phyloP scores from a whole-genome alignment of 2,888 invertebrate species.

The Netelia inedita region DNA sequence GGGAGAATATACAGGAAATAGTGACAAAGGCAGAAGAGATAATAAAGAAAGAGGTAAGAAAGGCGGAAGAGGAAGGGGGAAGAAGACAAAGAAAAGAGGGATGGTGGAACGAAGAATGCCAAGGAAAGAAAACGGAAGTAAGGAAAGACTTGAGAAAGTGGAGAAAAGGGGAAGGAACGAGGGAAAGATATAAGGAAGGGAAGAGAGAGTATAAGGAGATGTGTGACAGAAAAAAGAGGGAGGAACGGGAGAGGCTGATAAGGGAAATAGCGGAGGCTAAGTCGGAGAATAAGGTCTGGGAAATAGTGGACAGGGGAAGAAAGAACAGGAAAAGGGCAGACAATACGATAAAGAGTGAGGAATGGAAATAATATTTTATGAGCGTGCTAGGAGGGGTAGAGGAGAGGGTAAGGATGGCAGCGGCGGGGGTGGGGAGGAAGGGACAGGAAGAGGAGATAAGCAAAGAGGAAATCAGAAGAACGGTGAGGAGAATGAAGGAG shows the following conservation, averaged over 20 bases:
- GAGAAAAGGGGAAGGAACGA: background rate
- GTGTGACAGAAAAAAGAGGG: no score
- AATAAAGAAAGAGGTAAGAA: background rate
- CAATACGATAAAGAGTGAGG: background rate
- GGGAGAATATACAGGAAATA: background rate
- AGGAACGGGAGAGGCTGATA: slow-evolving; percentile 1
- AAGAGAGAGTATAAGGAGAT: no score
- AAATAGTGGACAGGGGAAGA: slow-evolving; percentile 9
- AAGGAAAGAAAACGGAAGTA: slow-evolving; percentile 15
- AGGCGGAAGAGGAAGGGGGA: slow-evolving; percentile 22
- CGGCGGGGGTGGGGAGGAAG: background rate
- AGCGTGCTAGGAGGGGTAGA: slow-evolving; percentile 3
- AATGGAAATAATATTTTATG: slow-evolving; percentile 27
- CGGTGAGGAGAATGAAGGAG: background rate
- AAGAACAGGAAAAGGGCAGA: slow-evolving; percentile 3
- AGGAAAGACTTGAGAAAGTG: slow-evolving; percentile 12
- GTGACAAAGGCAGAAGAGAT: background rate
- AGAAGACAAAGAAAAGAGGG: slow-evolving; percentile 25
- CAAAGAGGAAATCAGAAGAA: background rate
- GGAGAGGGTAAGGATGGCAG: background rate
- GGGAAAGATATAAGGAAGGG: background rate
- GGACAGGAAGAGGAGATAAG: slow-evolving; percentile 5
- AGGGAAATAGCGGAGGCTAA: slow-evolving; percentile 30
- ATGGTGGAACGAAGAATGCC: slow-evolving; percentile 24
- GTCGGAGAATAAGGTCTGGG: slow-evolving; percentile 20